phyloP scores from a whole-genome alignment of 2,797 vertebrate genomes.

The Thaleichthys pacificus region DNA sequence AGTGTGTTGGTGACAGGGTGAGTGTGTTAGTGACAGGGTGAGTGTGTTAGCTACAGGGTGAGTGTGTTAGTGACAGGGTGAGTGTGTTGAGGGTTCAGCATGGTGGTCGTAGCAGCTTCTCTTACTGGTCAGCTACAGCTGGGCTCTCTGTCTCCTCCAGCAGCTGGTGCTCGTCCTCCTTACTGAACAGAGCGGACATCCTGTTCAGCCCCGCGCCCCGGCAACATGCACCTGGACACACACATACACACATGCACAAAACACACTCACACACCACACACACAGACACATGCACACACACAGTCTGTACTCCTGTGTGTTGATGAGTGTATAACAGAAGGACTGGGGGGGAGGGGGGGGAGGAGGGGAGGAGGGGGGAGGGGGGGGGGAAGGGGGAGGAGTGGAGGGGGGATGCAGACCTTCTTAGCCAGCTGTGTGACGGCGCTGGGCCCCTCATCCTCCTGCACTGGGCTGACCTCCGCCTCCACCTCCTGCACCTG shows the following conservation, averaged over 20 bases:
- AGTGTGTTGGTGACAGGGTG: no score
- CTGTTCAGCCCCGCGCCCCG: slow-evolving; percentile 85
- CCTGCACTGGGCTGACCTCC: slow-evolving; percentile 67
- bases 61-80: no score
- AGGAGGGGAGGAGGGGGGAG: no score
- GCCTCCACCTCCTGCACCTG: slow-evolving; percentile 71
- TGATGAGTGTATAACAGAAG: neutral
- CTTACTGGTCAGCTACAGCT: slow-evolving; percentile 87
- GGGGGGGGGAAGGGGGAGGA: no score
- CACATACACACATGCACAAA: slow-evolving; percentile 26
- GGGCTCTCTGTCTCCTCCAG: slow-evolving; percentile 79
- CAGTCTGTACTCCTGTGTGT: neutral
- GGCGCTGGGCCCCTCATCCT: slow-evolving; percentile 77
- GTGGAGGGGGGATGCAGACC: slow-evolving; percentile 60
- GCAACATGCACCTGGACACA: slow-evolving; percentile 87
- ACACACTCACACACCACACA: neutral
- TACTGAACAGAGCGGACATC: slow-evolving; percentile 86
- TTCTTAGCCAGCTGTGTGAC: slow-evolving; percentile 85
- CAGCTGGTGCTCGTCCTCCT: slow-evolving; percentile 90
- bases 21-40: no score
- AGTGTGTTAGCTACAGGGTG: no score
- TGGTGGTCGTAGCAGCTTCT: slow-evolving; percentile 30
- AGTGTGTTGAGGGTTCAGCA: no score
- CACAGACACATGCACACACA: no score
- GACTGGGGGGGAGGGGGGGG: neutral